A percentile compares a stretch with the other conserved stretches of the same genome.
Conservation (phyloP, 2,113 vertebrate species). For the Lycocorax pyrrhopterus region DNA sequence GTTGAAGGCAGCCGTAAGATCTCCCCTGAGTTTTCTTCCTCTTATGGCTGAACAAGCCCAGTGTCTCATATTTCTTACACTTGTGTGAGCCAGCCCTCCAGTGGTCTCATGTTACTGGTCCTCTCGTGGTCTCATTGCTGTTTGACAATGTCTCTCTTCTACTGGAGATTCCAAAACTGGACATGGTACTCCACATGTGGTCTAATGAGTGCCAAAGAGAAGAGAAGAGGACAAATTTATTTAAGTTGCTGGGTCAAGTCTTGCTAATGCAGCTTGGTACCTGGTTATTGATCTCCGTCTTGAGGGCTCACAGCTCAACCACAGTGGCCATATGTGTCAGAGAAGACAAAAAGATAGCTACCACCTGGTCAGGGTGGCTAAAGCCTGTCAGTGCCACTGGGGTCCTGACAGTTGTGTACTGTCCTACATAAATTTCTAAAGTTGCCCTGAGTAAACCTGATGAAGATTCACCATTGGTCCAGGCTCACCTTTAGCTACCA, state of each 20-base stretch:
- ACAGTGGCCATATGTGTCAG: background rate
- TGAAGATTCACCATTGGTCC: rapidly evolving
- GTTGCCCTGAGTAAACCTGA: background rate
- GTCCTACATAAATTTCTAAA: background rate
- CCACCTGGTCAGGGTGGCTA: background rate
- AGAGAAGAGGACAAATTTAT: background rate
- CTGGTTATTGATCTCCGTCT: background rate
- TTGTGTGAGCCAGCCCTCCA: background rate
- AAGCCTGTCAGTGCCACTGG: background rate
- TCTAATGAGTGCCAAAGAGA: background rate
- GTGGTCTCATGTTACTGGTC: background rate
- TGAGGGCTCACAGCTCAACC: background rate
- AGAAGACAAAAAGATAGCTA: background rate
- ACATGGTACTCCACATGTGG: background rate
- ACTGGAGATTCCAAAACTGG: background rate
- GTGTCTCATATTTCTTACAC: background rate
- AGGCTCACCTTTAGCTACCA: background rate
- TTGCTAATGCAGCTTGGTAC: background rate
- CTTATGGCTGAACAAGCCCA: background rate
- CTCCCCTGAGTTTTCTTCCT: background rate
- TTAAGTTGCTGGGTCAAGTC: background rate
- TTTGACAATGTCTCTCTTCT: background rate
- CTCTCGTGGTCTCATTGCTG: background rate
- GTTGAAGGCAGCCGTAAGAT: background rate
- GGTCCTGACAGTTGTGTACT: background rate